Evolutionary conservation across 1,140 invertebrate species (phyloP).

Genomic region (Thaumatotibia leucotreta): DNA sequence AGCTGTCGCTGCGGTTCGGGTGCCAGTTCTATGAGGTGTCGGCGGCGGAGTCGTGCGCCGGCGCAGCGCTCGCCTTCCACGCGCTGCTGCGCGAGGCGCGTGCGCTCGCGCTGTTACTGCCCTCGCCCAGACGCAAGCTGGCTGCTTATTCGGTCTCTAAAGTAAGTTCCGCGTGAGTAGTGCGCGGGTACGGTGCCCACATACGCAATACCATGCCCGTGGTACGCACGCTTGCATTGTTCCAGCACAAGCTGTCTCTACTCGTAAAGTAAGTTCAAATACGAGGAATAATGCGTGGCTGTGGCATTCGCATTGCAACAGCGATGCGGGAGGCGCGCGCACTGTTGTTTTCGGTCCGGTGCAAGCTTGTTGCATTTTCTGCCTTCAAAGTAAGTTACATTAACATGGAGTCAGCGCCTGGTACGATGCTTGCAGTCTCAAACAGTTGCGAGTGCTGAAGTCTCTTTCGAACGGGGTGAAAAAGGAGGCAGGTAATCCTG

Average conservation of each 20-base stretch:
- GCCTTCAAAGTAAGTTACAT: constrained; percentile 87
- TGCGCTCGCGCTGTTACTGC: constrained; percentile 80
- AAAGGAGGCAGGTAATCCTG: no score
- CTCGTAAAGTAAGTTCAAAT: constrained; percentile 87
- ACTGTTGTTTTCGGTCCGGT: constrained; percentile 81
- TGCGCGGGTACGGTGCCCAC: constrained; percentile 83
- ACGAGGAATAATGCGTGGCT: constrained; percentile 84
- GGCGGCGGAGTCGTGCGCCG: constrained; percentile 85
- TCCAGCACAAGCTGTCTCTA: constrained; percentile 84
- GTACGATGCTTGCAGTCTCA: constrained; percentile 83
- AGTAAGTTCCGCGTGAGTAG: constrained; percentile 88
- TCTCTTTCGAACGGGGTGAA: no score
- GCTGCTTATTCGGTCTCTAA: constrained; percentile 86
- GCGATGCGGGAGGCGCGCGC: constrained; percentile 79
- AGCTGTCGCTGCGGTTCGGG: constrained; percentile 83
- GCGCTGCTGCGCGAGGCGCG: constrained; percentile 82
- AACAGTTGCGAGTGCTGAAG: no score
- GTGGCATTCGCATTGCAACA: constrained; percentile 86
- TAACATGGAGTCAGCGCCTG: constrained; percentile 87
- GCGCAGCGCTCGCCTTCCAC: constrained; percentile 85
- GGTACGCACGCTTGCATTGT: no score
- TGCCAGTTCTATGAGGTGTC: constrained; percentile 90
- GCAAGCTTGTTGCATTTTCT: constrained; percentile 83
- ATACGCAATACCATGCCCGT: no score
- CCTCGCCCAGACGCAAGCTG: constrained; percentile 81